Conservation (phyloP, 1,140 invertebrate genomes). For the Sarcophaga peregrina region DNA sequence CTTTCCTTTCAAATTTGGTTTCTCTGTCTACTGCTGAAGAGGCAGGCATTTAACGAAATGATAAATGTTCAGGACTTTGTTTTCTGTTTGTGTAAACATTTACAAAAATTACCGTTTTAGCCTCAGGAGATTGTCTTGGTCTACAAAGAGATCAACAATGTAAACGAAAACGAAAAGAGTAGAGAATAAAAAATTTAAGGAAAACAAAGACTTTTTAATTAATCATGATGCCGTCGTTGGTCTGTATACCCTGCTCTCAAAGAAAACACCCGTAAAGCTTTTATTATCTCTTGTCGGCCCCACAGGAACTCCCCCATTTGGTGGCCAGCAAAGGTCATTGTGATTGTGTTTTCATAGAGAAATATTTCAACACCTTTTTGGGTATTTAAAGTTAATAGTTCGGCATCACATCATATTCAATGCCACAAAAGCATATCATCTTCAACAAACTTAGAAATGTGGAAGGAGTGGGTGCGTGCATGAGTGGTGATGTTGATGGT, state of each 20-base stretch:
- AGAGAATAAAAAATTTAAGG: too few relatives aligned
- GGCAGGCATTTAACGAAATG: background rate
- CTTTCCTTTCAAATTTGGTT: constrained; percentile 1
- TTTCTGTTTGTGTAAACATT: constrained; percentile 35
- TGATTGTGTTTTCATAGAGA: constrained; percentile 37
- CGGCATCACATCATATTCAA: background rate
- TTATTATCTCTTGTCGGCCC: background rate
- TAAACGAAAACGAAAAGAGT: background rate
- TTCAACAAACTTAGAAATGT: background rate
- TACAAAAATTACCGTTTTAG: constrained; percentile 33
- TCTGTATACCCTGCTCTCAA: background rate
- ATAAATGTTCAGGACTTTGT: constrained; percentile 34
- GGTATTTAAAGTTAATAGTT: constrained; percentile 17
- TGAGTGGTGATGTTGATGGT: background rate
- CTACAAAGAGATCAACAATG: constrained; percentile 1
- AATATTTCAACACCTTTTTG: constrained; percentile 36
- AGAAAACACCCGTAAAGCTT: constrained; percentile 11
- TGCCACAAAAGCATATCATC: background rate
- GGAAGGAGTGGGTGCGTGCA: background rate
- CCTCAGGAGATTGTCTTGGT: constrained; percentile 19
- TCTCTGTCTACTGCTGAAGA: background rate
- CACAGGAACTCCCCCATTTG: constrained; percentile 9
- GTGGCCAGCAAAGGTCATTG: constrained; percentile 16
- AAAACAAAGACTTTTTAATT: constrained; percentile 30
- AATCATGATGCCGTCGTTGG: background rate